Evolutionary conservation across 1,140 invertebrate genomes (phyloP), one percentile per base, ranked within the genome.

Genomic region (Dreissena polymorpha): DNA sequence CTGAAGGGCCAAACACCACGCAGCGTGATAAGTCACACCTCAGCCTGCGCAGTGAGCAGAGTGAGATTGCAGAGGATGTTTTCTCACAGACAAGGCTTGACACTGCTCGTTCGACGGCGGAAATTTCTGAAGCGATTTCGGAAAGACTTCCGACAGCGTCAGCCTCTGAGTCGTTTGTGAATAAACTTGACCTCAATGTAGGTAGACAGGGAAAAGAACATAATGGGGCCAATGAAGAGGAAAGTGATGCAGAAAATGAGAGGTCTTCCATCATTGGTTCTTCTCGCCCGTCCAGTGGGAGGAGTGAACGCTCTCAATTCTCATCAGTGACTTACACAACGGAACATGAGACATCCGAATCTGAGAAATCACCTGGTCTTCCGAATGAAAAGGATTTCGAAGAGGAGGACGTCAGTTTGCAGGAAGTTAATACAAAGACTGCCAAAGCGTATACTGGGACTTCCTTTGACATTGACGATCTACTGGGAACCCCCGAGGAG

Each of bases 241-340:
- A 84, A n/a, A 55, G 65, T 79, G 83, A 87, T 7, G 86, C 79
- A 12, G 88, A 89, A 81, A 86, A 84, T 63, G 87, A 87, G 14
- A 84, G 74, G 64, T 68, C 82, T 57, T 77, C 78, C 25, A 69
- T 69, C 13, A 49, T 64, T 13, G 78, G 85, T 50, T 88, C 87
- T 65, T 91, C 90, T 13, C 21, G 90, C 21, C 89, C 89, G 18
- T 90, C 89, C 14, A 90, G 89, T 79, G 84, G 79, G 25, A 84
- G 79, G 64, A 86, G 84, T 80, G 76, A 80, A 29, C 21, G 77
- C 23, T 80, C 77, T 0, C 39, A 39, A 39, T 39, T 39, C 39
- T 53, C 60, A 10, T 27, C 69, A 53, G 21, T 51, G 16, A 65
- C 79, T 8, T 64, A 82, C 21, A 70, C 69, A 8, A 63, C 74